Conservation (phyloP, 2,113 vertebrate species). For the Willisornis vidua region DNA sequence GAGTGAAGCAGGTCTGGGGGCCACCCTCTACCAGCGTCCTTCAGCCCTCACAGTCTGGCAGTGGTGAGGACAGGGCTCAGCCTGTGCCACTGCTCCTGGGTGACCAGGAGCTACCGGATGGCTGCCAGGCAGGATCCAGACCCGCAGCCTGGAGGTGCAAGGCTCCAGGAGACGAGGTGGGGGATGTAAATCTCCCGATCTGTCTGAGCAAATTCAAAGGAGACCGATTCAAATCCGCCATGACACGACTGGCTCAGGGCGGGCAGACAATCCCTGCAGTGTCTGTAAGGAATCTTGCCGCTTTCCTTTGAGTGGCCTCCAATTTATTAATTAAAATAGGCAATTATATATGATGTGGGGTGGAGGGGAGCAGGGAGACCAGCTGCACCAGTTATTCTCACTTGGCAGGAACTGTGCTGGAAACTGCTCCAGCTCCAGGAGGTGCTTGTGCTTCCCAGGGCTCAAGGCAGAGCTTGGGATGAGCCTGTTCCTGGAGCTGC, state of each 20-base stretch:
- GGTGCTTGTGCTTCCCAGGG: not conserved
- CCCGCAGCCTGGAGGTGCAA: not conserved
- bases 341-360: constrained; percentile 60
- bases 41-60: not conserved
- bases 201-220: constrained; percentile 58
- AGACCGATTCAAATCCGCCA: constrained; percentile 47
- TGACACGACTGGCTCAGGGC: constrained; percentile 50
- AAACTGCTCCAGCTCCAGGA: not conserved
- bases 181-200: constrained; percentile 50
- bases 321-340: constrained; percentile 71
- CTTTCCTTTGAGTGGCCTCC: constrained; percentile 71
- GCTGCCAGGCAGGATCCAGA: not conserved
- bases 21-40: not conserved
- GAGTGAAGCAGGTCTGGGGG: rapidly evolving
- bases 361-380: constrained; percentile 58
- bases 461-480: not conserved
- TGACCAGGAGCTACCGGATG: not conserved
- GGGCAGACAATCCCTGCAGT: constrained; percentile 50
- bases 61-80: not conserved
- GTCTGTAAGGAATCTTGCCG: constrained; percentile 38
- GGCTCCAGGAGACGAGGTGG: not conserved
- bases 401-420: constrained; percentile 37
- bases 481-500: not conserved
- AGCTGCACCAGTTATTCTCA: constrained; percentile 67
- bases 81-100: not conserved